phyloP scores from a whole-genome alignment of 2,113 vertebrate genomes.

The Sialia sialis region DNA sequence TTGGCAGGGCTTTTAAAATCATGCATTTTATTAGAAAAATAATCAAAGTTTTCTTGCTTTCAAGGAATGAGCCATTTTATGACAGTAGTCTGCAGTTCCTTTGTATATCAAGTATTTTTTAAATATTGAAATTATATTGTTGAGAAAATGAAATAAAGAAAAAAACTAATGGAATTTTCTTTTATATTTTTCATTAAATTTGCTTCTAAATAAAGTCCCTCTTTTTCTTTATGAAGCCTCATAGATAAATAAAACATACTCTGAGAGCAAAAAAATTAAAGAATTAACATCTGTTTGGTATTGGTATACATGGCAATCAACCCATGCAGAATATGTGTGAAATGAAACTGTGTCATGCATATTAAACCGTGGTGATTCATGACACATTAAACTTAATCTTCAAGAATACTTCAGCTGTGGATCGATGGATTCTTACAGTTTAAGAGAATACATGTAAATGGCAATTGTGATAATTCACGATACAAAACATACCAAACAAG shows the following conservation, averaged over 20 bases:
- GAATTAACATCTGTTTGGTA: conserved; percentile 26
- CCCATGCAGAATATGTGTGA: not conserved
- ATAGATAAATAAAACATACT: conserved; percentile 21
- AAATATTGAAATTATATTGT: not conserved
- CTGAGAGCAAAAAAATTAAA: not conserved
- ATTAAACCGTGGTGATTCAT: not conserved
- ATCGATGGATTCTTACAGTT: not conserved
- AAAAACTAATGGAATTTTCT: not conserved
- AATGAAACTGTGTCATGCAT: conserved; percentile 1
- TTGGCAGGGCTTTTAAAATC: not conserved
- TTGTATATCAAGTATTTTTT: not conserved
- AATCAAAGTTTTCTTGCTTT: not conserved
- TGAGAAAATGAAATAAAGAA: not conserved
- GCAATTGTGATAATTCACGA: not conserved
- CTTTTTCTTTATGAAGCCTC: not conserved
- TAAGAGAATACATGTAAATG: not conserved
- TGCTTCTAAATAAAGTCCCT: not conserved
- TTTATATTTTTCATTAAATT: not conserved
- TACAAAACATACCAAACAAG: not conserved
- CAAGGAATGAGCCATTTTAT: not conserved
- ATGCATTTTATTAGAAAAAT: not conserved
- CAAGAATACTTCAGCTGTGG: not conserved
- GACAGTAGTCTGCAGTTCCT: not conserved
- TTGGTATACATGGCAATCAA: not conserved
- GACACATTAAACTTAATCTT: not conserved